phyloP scores from a whole-genome alignment of 1,140 invertebrate genomes.

The Lamellibrachia luymesi region DNA sequence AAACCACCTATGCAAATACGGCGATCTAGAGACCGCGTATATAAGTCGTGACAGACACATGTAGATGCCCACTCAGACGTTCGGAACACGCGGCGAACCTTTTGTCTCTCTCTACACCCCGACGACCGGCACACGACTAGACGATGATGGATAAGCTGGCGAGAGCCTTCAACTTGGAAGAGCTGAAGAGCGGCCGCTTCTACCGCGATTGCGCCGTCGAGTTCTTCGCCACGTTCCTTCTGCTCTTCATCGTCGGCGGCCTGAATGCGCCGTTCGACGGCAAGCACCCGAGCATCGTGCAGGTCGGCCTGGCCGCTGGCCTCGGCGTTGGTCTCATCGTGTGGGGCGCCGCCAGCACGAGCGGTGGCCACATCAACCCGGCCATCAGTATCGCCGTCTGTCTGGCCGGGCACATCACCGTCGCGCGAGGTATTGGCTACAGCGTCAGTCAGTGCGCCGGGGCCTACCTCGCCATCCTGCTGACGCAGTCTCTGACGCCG shows the following conservation, averaged over 20 bases:
- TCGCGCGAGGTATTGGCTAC: slow-evolving; percentile 69
- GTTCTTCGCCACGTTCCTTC: slow-evolving; percentile 17
- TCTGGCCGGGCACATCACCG: slow-evolving; percentile 72
- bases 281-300: slow-evolving; percentile 59
- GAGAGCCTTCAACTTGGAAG: neutral
- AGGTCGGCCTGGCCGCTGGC: slow-evolving; percentile 84
- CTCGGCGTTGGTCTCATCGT: slow-evolving; percentile 76
- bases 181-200: neutral
- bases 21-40: neutral
- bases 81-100: neutral
- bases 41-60: neutral
- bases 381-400: slow-evolving; percentile 50
- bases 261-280: neutral
- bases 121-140: neutral
- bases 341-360: slow-evolving; percentile 47
- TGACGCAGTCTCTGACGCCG: slow-evolving; percentile 44
- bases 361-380: slow-evolving; percentile 54
- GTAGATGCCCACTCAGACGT: neutral
- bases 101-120: neutral
- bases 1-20: neutral
- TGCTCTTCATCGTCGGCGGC: neutral
- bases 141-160: neutral
- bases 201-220: slow-evolving; percentile 14
- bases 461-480: slow-evolving; percentile 43
- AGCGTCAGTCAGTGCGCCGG: slow-evolving; percentile 46